Base-by-base conservation (phyloP, 2,888 invertebrate species). In the Andrena bucephala region DNA sequence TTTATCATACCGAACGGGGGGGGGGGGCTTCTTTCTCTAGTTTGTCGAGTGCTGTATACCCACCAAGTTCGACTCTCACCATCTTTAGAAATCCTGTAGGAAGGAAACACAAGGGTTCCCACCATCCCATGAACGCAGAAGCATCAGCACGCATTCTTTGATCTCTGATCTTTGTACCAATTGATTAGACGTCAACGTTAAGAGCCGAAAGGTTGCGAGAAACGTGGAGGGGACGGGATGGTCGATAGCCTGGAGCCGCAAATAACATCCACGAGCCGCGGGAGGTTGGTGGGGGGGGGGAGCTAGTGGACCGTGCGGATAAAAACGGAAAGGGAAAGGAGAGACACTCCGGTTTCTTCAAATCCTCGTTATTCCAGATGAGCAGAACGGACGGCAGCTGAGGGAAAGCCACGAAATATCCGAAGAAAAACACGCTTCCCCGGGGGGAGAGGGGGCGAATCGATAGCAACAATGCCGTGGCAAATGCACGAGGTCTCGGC, bases 381-480 rank as follows among this genome's bases (percentile, higher is more conserved):
- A 86, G 78, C 83, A 67, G 76, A 77, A 77, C 66, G 20, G 70
- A 62, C 74, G 65, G 83, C 85, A 82, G 83, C 76, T 77, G 66
- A 81, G 78, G 16, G 84, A 90, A 90, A 90, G 87, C 90, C 90
- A 89, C 90, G 87, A 92, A 91, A 92, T 90, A 89, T 89, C 88
- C 87, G 85, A 90, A 91, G 92, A 92, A 92, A 93, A 92, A 92
- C 90, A 90, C 88, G 91, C 88, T 90, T 87, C 87, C 83, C 42
- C 4, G 42, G 42, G 42, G 42, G 42, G 42, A 4, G 42, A 13
- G 86, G 86, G 85, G 84, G 66, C 88, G 88, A 93, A 93, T 93
- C 93, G 92, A 93, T 93, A 93, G 87, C 90, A 92, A 93, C 92
- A 92, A 92, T 92, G 89, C 87, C 85, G 89, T 89, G 90, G 89